Base-by-base conservation (phyloP, 2,797 vertebrate species). In the Harpagifer antarcticus region DNA sequence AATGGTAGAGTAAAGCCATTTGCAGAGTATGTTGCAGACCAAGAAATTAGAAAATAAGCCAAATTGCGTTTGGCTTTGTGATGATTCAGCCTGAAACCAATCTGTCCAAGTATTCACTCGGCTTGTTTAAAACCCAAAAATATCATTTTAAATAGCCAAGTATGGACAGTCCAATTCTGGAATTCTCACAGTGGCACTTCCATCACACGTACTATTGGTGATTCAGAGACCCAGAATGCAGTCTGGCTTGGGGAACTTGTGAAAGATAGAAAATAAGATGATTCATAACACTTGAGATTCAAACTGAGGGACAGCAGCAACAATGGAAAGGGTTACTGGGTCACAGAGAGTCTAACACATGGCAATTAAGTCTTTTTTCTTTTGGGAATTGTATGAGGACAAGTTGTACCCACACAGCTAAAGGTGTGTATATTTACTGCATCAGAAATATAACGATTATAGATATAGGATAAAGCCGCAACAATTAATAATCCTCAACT, bases 21-120 rank as follows among this genome's bases (percentile, higher is more conserved):
- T 70, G 42, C 16, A 76, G 62, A 62, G 62, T 70, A 77, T 54
- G 68, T 55, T 79, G 79, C 83, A 82, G 75, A 85, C 20, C 66
- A 86, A 78, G 83, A 88, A 89, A 87, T 87, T 79, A 83, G 66
- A 84, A 81, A 85, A 82, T 69, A 86, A 88, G 76, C 66, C 65
- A 80, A 85, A 88, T 77, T 86, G 86, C 81, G 78, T 86, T 90
- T 81, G 77, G 67, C 81, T 89, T 81, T 71, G 58, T 78, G 69
- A 86, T 84, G 72, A 80, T 74, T 87, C 79, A 82, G 72, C 57
- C 72, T 76, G 68, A 86, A 85, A 87, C 61, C 72, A 86, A 87
- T 84, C 65, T 73, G 63, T 78, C 76, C 63, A 60, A 68, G 54
- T 79, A 84, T 75, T 85, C 60, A 86, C 61, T 59, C 20, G 42